A percentile compares a stretch with the other conserved stretches of the same genome.
Evolutionary conservation across 2,888 invertebrate genomes (phyloP).

Genomic region (Amblyteles armatorius): DNA sequence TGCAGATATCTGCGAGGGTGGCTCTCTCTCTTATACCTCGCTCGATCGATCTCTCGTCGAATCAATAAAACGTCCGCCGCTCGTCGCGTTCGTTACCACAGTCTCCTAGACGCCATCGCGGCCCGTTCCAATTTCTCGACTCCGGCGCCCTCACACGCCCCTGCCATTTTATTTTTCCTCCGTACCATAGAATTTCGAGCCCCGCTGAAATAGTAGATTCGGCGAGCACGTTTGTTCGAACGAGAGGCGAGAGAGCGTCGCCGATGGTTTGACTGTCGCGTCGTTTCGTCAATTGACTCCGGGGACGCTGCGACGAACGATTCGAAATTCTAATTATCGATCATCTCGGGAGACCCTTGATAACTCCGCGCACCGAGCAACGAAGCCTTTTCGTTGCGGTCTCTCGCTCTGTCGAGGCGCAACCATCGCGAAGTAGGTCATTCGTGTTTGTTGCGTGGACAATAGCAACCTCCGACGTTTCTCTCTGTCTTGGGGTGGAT

Average conservation of each 20-base stretch:
- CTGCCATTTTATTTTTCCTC: neutral
- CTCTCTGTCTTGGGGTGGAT: slow-evolving; percentile 21
- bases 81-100: slow-evolving; percentile 23
- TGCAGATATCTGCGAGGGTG: slow-evolving; percentile 1
- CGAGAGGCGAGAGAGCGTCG: neutral
- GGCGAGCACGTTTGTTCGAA: neutral
- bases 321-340: slow-evolving; percentile 34
- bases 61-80: slow-evolving; percentile 61
- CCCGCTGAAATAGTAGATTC: neutral
- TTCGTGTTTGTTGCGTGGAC: slow-evolving; percentile 50
- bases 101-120: slow-evolving; percentile 62
- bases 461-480: slow-evolving; percentile 43
- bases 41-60: slow-evolving; percentile 63
- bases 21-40: slow-evolving; percentile 8
- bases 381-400: slow-evolving; percentile 32
- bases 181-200: neutral
- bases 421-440: slow-evolving; percentile 55
- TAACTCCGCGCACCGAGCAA: neutral
- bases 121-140: slow-evolving; percentile 36
- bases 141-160: neutral
- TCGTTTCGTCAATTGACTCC: neutral
- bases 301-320: neutral
- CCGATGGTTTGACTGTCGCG: neutral
- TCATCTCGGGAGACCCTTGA: neutral
- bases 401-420: neutral